Base-by-base conservation (phyloP, 1,140 invertebrate genomes). In the Dinothrombium tinctorium region DNA sequence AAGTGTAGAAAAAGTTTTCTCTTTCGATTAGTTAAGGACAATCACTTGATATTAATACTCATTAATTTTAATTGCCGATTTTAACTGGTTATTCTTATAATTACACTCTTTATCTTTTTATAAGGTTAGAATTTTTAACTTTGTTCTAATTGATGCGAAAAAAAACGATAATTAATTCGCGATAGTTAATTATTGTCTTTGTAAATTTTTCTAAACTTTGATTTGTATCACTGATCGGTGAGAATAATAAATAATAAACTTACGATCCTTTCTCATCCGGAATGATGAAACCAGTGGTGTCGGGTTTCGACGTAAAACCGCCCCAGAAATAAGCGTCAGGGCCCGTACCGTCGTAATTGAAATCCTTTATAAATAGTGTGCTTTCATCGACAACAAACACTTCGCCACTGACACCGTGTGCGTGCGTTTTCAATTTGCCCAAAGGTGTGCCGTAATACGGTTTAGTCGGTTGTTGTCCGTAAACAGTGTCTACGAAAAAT, bases 341-440 rank as follows among this genome's bases (percentile, higher is more conserved):
- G n/a, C 25, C 45, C 25, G 15, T 14, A 11, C 45, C 45, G 24
- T 46, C 45, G 52, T 86, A 87, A 4, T 65, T 69, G 54, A 89
- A 86, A 28, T 71, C 72, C 52, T 76, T 75, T 43, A 87, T 72
- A 57, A 77, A 83, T 40, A 89, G 64, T 19, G 78, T 83, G 46
- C 67, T 72, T 51, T 86, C 80, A 52, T 86, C 80, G 2, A 86
- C 74, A 0, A 77, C 80, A 56, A 79, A 86, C 6, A 74, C 75
- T 1, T 66, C 68, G 2, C 81, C 80, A 26, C 62, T 59, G 31
- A 86, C 75, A 31, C 69, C 70, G 47, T 84, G 40, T 11, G 19
- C n/a, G 24, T 14, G 20, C 1, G 25, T 22, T 5, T 21, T 14
- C 7, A 45, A n/a, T 17, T 17, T 21, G 8, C 44, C 44, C 6